Evolutionary conservation across 1,140 invertebrate species (phyloP).

Genomic region (Anoplolepis gracilipes): DNA sequence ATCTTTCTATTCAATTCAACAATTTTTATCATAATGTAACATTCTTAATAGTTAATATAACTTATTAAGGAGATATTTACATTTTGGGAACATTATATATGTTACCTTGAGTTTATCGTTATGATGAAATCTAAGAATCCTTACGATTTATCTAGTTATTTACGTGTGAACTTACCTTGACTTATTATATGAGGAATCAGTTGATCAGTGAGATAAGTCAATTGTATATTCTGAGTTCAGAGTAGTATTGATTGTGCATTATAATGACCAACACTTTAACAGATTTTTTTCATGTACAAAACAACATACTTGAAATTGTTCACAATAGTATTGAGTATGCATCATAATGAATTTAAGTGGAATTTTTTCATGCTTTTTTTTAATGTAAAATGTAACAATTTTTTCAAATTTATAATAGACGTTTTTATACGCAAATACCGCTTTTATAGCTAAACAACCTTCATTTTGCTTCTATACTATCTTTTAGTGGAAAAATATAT

Average conservation of each 20-base stretch:
- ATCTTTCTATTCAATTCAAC: background rate
- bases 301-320: too few species aligned
- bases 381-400: too few species aligned
- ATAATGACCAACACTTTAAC: background rate
- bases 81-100: background rate
- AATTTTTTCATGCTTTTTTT: too few species aligned
- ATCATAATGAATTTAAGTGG: too few species aligned
- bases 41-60: too few species aligned
- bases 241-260: slow-evolving; percentile 65
- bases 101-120: background rate
- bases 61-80: background rate
- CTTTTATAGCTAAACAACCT: too few species aligned
- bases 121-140: slow-evolving; percentile 73
- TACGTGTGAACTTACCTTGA: slow-evolving; percentile 76
- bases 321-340: too few species aligned
- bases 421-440: too few species aligned
- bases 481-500: too few species aligned
- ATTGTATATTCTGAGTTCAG: slow-evolving; percentile 54
- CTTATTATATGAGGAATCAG: slow-evolving; percentile 67
- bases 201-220: slow-evolving; percentile 38
- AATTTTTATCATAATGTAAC: background rate
- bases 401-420: too few species aligned
- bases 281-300: too few species aligned
- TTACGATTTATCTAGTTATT: slow-evolving; percentile 70
- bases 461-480: too few species aligned